These are phyloP conservation scores for Melinopterus prodromus DNA, from an alignment of 2,888 invertebrate genomes.

Conservation along the genomic window DNA sequence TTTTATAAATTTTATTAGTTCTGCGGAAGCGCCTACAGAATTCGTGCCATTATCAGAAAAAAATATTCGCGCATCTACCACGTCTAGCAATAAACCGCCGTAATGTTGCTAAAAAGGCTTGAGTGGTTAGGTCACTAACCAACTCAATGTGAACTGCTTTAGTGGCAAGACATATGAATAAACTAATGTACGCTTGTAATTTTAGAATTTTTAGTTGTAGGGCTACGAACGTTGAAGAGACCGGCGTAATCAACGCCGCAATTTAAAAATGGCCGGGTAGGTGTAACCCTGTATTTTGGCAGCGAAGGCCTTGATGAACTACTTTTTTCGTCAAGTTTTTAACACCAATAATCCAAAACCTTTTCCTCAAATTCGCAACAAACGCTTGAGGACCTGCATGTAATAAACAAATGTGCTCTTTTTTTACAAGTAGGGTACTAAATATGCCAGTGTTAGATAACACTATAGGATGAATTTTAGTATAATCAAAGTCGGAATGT, in stretches of 20 bases:
- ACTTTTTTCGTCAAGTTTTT: constrained; percentile 22
- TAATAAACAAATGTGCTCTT: constrained; percentile 11
- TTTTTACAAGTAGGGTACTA: not conserved
- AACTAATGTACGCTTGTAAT: constrained; percentile 28
- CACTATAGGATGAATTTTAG: constrained; percentile 38
- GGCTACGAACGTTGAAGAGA: constrained; percentile 41
- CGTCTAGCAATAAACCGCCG: constrained; percentile 39
- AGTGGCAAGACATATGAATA: constrained; percentile 47
- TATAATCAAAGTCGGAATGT: constrained; percentile 29
- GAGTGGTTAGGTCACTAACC: constrained; percentile 40
- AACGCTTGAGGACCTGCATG: constrained; percentile 35
- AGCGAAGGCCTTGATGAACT: constrained; percentile 35
- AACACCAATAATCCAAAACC: constrained; percentile 28
- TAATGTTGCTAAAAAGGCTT: constrained; percentile 37
- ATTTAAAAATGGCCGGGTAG: constrained; percentile 44
- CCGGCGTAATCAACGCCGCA: constrained; percentile 48
- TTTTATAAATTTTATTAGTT: constrained; percentile 10
- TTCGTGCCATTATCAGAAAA: constrained; percentile 20
- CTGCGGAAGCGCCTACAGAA: constrained; percentile 10
- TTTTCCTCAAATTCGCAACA: constrained; percentile 29
- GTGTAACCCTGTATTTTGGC: constrained; percentile 42
- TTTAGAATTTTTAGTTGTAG: constrained; percentile 35
- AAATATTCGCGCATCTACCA: constrained; percentile 26
- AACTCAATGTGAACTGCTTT: constrained; percentile 44
- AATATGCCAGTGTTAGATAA: constrained; percentile 23